phyloP scores from a whole-genome alignment of 2,888 invertebrate genomes.

The Euphydryas editha region DNA sequence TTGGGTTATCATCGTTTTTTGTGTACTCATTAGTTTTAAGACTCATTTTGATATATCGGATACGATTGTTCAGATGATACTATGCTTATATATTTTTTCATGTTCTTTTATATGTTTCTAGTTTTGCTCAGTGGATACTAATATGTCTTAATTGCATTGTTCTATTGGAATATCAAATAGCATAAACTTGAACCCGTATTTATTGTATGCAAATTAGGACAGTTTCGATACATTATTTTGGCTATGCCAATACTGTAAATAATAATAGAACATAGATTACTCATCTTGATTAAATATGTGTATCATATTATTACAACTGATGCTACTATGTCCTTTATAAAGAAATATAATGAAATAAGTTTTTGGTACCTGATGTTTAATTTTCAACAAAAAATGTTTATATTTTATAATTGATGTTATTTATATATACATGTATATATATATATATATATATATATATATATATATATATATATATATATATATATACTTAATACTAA shows the following conservation, averaged over 20 bases:
- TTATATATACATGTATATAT: too few relatives aligned
- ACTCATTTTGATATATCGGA: conserved; percentile 11
- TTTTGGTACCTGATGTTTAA: too few relatives aligned
- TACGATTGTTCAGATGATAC: conserved; percentile 2
- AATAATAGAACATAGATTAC: too few relatives aligned
- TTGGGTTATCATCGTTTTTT: conserved; percentile 10
- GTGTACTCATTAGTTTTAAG: background rate
- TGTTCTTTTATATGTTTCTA: conserved; percentile 18
- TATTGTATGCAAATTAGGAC: conserved; percentile 40
- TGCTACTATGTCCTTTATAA: too few relatives aligned
- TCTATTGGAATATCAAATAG: conserved; percentile 28
- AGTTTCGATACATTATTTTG: background rate
- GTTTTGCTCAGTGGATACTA: conserved; percentile 22
- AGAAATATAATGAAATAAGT: too few relatives aligned
- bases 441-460: too few relatives aligned
- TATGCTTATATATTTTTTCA: conserved; percentile 3
- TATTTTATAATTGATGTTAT: too few relatives aligned
- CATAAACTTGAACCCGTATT: conserved; percentile 38
- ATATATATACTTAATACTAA: too few relatives aligned
- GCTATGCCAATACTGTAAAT: background rate
- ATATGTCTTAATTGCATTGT: conserved; percentile 31
- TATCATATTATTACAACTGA: too few relatives aligned
- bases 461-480: too few relatives aligned
- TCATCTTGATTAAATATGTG: too few relatives aligned
- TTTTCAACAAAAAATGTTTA: too few relatives aligned